phyloP scores from a whole-genome alignment of 2,797 vertebrate genomes.

The Sebastes minor region DNA sequence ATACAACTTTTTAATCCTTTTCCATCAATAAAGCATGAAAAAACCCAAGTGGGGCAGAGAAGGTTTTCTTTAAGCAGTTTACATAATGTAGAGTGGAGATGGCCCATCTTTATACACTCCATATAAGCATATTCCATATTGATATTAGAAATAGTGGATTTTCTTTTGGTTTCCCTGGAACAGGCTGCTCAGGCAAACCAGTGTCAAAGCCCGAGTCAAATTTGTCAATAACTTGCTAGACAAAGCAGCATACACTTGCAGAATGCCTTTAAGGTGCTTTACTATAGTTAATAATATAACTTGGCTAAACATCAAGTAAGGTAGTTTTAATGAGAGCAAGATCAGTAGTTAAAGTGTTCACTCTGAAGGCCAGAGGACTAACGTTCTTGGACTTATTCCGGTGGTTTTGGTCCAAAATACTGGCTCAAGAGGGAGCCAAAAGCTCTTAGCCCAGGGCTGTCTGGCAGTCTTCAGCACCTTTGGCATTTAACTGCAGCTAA shows the following conservation, averaged over 20 bases:
- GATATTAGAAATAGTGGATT: too few species aligned
- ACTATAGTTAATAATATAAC: too few species aligned
- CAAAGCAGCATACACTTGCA: background rate
- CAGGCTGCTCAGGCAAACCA: background rate
- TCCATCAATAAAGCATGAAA: too few species aligned
- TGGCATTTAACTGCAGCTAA: constrained; percentile 13
- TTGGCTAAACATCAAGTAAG: background rate
- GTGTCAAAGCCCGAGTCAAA: background rate
- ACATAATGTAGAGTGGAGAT: too few species aligned
- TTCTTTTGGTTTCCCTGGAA: background rate
- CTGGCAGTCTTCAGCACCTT: constrained; percentile 6
- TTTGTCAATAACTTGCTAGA: background rate
- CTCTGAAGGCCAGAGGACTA: background rate
- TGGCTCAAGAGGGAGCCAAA: constrained; percentile 51
- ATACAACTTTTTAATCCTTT: too few species aligned
- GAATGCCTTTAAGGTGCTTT: background rate
- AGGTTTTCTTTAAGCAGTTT: too few species aligned
- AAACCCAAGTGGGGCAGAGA: too few species aligned
- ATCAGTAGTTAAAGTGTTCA: background rate
- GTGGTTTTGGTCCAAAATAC: constrained; percentile 28
- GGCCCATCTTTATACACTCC: too few species aligned
- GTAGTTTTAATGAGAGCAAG: background rate
- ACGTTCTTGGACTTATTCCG: constrained; percentile 13
- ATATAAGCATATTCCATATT: too few species aligned
- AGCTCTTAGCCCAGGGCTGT: background rate